phyloP scores from a whole-genome alignment of 2,113 vertebrate genomes.

The Pterocles orientalis region DNA sequence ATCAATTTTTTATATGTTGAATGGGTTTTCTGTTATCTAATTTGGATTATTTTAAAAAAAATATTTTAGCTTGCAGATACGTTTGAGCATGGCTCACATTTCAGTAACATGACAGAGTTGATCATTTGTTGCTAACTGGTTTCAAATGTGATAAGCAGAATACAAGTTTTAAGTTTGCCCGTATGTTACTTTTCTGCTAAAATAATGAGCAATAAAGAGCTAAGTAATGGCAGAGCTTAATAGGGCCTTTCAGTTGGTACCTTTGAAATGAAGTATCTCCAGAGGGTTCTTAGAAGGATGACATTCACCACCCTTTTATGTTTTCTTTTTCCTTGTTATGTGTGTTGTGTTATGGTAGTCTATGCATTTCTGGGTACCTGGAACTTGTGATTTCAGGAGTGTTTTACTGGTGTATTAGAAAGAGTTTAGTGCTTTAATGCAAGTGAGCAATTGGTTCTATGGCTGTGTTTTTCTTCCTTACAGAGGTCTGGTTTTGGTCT shows the following conservation, averaged over 20 bases:
- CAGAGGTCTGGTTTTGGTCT: not conserved
- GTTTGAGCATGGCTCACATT: not conserved
- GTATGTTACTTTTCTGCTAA: not conserved
- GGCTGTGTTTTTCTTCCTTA: not conserved
- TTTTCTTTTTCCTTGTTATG: not conserved
- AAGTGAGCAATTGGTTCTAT: not conserved
- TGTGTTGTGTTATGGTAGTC: not conserved
- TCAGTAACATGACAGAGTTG: not conserved
- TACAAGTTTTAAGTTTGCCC: not conserved
- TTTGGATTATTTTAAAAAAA: not conserved
- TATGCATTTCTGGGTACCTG: not conserved
- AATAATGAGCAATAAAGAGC: not conserved
- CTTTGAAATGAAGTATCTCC: not conserved
- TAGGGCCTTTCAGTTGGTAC: not conserved
- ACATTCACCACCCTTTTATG: not conserved
- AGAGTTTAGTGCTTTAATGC: not conserved
- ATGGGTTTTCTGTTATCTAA: not conserved
- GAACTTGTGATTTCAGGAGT: not conserved
- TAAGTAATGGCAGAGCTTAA: not conserved
- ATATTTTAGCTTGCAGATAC: not conserved
- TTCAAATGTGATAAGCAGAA: not conserved
- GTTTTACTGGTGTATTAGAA: not conserved
- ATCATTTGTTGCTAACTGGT: not conserved
- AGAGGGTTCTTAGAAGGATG: not conserved
- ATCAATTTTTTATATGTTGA: not conserved